These are phyloP conservation scores for Mustelus asterias DNA, from an alignment of 2,113 vertebrate species.

Conservation along the genomic window DNA sequence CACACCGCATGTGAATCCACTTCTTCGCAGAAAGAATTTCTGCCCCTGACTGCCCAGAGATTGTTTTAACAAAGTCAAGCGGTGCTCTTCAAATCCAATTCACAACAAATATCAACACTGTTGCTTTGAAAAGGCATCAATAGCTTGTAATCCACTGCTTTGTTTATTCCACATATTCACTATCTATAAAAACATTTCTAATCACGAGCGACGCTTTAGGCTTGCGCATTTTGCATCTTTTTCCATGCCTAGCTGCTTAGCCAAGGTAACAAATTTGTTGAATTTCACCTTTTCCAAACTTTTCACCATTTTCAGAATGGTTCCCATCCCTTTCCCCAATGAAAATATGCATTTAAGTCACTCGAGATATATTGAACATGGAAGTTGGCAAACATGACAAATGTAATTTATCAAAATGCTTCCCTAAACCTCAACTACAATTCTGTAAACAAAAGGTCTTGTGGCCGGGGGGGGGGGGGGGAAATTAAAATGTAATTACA, in stretches of 20 bases:
- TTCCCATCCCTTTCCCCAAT: neutral
- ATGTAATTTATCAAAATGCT: neutral
- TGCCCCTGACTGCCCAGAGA: neutral
- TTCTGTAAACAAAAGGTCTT: neutral
- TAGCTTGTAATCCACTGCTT: neutral
- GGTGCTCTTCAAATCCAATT: neutral
- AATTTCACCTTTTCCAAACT: neutral
- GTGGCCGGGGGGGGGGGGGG: neutral
- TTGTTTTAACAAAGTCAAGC: neutral
- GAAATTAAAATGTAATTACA: neutral
- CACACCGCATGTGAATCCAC: neutral
- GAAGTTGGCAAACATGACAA: neutral
- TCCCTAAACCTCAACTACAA: neutral
- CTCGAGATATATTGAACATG: neutral
- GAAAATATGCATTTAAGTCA: neutral
- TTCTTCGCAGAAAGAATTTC: neutral
- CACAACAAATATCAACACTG: neutral
- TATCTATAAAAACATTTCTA: neutral
- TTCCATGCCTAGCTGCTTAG: neutral
- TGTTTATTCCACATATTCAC: neutral
- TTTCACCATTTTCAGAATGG: neutral
- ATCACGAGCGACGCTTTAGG: neutral
- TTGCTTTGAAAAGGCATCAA: neutral
- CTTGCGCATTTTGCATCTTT: neutral
- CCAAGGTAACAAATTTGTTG: neutral